Evolutionary conservation across 2,113 vertebrate species (phyloP), one percentile per base, ranked within the genome.

Genomic region (Anas platyrhynchos): DNA sequence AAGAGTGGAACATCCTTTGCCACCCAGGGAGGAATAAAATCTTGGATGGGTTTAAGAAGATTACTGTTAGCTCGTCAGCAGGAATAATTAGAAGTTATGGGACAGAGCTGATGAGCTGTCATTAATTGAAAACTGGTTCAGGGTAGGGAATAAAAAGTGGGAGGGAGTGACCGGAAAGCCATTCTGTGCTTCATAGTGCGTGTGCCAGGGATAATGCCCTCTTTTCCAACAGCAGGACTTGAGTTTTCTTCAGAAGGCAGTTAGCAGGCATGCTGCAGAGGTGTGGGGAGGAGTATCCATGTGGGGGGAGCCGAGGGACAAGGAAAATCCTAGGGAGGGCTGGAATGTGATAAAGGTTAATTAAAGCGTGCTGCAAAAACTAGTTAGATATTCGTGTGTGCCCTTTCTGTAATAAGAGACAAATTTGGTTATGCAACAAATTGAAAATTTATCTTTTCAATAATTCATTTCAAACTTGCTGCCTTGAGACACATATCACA

Each of bases 61-160:
- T 96, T 95, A 83, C 79, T 88, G 77, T 85, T 95, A 88, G 94
- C 83, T 92, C 10, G 2, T 94, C 34, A 43, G 91, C 84, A 92
- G 81, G 93, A 95, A 82, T 93, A 91, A 93, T 79, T 84, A 91
- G 91, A 93, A 95, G 69, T 96, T 96, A 82, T 11, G 44, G 80
- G 88, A 75, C 80, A 90, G 43, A 81, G 44, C 38, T 82, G 83
- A 86, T 84, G 88, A 83, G 77, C 83, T 91, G 65, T 72, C 86
- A 68, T 84, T 83, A 81, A 34, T n/a, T 86, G 73, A 84, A 91
- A 84, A n/a, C 73, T 77, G 43, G 21, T 83, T 56, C 38, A 73
- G 52, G 44, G 48, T 11, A 86, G 41, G 48, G 48, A 88, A 48
- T 71, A 27, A 89, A 89, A 89, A 89, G 29, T 1, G 4, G 36